Conservation (phyloP, 2,888 invertebrate genomes). For the Protonemura montana region DNA sequence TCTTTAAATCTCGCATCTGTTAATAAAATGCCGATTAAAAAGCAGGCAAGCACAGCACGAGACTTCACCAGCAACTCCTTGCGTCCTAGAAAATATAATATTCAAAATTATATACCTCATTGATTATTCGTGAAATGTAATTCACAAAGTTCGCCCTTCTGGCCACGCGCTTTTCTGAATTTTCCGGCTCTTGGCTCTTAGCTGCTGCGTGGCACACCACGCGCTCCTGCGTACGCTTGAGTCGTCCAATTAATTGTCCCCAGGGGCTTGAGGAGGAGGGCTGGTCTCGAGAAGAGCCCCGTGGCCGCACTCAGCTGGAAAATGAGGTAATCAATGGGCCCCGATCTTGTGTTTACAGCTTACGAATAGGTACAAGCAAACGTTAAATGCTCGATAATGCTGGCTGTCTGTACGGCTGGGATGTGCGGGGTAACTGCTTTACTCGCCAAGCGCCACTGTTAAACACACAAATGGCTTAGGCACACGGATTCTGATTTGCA, state of each 20-base stretch:
- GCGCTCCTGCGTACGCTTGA: background rate
- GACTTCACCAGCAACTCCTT: background rate
- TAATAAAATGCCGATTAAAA: too few species aligned
- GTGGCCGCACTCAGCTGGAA: constrained; percentile 29
- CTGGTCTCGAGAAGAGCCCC: background rate
- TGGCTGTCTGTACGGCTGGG: background rate
- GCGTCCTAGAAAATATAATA: background rate
- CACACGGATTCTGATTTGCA: background rate
- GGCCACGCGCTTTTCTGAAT: constrained; percentile 1
- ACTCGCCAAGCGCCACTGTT: background rate
- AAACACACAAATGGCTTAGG: background rate
- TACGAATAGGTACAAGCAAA: constrained; percentile 8
- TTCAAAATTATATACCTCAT: background rate
- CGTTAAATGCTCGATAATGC: constrained; percentile 8
- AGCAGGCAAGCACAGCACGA: too few species aligned
- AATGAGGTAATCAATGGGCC: constrained; percentile 38
- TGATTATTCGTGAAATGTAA: background rate
- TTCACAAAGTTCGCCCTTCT: background rate
- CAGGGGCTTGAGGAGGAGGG: background rate
- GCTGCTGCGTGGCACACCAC: background rate
- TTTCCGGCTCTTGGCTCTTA: constrained; percentile 12
- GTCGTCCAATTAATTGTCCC: constrained; percentile 16
- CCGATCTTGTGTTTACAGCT: constrained; percentile 29
- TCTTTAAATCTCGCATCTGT: too few species aligned
- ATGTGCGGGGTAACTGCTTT: background rate